Percentiles rank a stretch among this genome's conserved stretches.
Conservation (phyloP, 2,113 vertebrate genomes). For the Nothoprocta perdicaria region DNA sequence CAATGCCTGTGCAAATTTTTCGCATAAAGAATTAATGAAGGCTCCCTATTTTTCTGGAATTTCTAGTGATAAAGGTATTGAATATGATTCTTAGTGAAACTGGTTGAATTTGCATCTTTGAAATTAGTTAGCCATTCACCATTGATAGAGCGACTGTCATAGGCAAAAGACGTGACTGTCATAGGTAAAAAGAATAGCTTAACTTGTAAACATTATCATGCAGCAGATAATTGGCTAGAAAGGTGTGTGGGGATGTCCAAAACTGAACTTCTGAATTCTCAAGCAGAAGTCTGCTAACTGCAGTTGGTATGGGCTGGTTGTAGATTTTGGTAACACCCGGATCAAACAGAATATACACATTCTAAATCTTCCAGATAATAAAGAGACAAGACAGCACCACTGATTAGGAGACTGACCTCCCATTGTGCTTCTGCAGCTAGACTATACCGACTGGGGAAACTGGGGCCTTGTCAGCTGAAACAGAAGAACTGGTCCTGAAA, state of each 20-base stretch:
- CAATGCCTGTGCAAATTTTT: background rate
- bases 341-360: background rate
- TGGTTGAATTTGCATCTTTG: background rate
- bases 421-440: background rate
- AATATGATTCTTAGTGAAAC: background rate
- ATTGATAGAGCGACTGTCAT: background rate
- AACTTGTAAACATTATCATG: background rate
- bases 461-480: background rate
- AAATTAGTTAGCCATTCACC: background rate
- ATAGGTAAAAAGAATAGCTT: rapidly evolving
- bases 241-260: background rate
- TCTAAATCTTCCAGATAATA: background rate
- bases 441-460: background rate
- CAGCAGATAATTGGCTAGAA: background rate
- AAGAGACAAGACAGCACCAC: background rate
- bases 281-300: background rate
- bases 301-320: rapidly evolving
- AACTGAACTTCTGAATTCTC: background rate
- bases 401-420: background rate
- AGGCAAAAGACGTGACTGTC: background rate
- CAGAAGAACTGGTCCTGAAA: background rate
- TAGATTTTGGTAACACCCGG: background rate
- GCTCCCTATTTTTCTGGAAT: background rate
- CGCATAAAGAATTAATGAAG: background rate
- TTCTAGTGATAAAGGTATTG: background rate